A percentile compares a stretch with the other conserved stretches of the same genome.
Evolutionary conservation across 2,113 vertebrate genomes (phyloP).

Genomic region (Aptenodytes forsteri): DNA sequence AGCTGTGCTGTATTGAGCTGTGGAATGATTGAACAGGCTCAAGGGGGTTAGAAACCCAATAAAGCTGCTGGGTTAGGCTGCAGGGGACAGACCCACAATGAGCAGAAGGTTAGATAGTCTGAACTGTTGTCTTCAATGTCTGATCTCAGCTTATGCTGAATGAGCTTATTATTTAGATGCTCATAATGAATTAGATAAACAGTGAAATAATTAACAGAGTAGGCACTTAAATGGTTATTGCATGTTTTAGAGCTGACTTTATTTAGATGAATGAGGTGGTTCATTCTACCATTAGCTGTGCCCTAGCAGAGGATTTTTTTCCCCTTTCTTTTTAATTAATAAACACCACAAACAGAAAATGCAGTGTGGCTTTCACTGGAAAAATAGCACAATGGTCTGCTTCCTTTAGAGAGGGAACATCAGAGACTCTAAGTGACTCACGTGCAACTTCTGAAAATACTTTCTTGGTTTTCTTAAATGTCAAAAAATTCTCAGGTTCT

Average conservation of each 20-base stretch:
- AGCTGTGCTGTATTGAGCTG: not conserved
- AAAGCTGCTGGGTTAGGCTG: not conserved
- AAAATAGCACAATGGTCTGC: not conserved
- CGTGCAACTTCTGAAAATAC: not conserved
- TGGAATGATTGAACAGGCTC: not conserved
- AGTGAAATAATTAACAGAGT: constrained; percentile 38
- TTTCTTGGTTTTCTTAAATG: not conserved
- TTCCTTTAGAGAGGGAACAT: not conserved
- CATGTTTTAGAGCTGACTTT: not conserved
- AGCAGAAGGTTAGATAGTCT: not conserved
- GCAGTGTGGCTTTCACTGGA: not conserved
- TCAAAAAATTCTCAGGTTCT: not conserved
- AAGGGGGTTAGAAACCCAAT: not conserved
- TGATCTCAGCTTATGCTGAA: not conserved
- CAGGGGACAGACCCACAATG: not conserved
- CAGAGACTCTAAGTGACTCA: not conserved
- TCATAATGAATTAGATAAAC: constrained; percentile 18
- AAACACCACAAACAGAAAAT: not conserved
- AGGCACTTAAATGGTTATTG: constrained; percentile 20
- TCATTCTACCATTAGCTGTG: not conserved
- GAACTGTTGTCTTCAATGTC: not conserved
- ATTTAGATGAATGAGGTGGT: constrained; percentile 12
- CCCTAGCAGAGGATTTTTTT: not conserved
- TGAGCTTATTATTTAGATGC: constrained; percentile 7
- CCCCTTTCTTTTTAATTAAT: not conserved